These are phyloP conservation scores for Eremobia ochroleuca DNA, from an alignment of 2,888 invertebrate species.

Conservation along the genomic window DNA sequence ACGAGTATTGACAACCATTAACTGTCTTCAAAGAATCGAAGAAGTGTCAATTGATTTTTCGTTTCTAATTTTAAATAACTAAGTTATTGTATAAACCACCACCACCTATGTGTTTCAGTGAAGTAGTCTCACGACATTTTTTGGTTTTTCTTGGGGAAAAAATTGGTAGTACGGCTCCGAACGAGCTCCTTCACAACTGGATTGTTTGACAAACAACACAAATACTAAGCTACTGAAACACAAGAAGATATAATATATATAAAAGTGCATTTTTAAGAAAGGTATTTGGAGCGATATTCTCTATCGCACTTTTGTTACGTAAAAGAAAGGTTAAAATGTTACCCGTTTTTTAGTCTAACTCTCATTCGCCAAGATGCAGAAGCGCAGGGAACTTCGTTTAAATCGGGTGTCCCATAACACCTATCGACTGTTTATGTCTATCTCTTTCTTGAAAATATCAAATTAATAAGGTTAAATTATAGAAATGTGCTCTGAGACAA, in stretches of 20 bases:
- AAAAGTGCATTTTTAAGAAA: background rate
- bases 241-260: too few relatives aligned
- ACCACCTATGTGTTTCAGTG: background rate
- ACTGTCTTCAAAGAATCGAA: constrained; percentile 3
- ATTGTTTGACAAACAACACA: background rate
- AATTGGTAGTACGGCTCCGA: background rate
- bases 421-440: background rate
- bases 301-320: background rate
- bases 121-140: background rate
- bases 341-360: background rate
- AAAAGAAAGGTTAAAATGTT: background rate
- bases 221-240: background rate
- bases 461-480: background rate
- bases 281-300: background rate
- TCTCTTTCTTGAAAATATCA: background rate
- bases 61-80: background rate
- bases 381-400: background rate
- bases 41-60: background rate
- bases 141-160: background rate
- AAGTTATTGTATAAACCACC: background rate
- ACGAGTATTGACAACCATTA: background rate
- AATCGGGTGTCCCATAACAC: background rate
- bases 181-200: background rate
- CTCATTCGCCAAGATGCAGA: background rate
- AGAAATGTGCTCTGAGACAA: background rate